Evolutionary conservation across 2,797 vertebrate species (phyloP).

Genomic region (Bucorvus abyssinicus): DNA sequence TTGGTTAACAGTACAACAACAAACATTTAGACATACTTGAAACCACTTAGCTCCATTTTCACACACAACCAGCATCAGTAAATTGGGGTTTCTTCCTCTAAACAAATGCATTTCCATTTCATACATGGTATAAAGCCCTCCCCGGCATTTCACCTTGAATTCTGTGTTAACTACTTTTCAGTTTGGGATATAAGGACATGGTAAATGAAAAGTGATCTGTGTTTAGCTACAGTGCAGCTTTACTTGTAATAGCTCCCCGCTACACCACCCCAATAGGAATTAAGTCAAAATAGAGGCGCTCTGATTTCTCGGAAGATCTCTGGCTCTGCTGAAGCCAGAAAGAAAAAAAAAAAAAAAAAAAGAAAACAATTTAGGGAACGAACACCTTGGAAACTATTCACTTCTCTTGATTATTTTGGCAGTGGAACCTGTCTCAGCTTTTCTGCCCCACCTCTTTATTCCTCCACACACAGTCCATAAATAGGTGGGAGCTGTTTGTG

Average conservation of each 20-base stretch:
- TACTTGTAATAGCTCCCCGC: background rate
- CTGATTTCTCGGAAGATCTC: background rate
- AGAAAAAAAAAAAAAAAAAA: background rate
- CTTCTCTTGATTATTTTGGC: constrained; percentile 46
- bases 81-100: background rate
- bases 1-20: background rate
- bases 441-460: constrained; percentile 15
- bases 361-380: constrained; percentile 38
- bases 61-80: background rate
- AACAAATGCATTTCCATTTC: background rate
- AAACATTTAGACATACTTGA: background rate
- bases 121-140: background rate
- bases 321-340: background rate
- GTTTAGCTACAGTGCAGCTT: background rate
- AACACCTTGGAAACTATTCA: constrained; percentile 58
- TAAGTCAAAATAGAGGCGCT: background rate
- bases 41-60: background rate
- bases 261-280: background rate
- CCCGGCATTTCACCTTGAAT: background rate
- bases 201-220: background rate
- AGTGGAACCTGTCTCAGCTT: background rate
- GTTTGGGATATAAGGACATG: background rate
- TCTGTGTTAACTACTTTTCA: background rate
- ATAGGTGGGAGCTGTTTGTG: background rate
- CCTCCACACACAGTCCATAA: background rate